Evolutionary conservation across 1,140 invertebrate genomes (phyloP).

Genomic region (Drosophila nigromelanica): DNA sequence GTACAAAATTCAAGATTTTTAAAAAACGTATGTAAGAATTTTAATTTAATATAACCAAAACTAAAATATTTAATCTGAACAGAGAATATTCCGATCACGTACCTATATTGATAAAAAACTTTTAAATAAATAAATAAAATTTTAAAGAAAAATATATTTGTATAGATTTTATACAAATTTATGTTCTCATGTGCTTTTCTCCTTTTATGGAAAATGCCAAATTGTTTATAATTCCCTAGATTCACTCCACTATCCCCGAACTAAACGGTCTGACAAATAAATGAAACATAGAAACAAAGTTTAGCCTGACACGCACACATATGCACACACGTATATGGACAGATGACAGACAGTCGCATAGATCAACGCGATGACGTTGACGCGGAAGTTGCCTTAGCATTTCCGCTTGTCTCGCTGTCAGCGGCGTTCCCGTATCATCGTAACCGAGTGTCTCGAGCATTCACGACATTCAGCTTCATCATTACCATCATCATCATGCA

Average conservation of each 20-base stretch:
- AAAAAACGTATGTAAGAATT: too few relatives aligned
- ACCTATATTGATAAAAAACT: too few relatives aligned
- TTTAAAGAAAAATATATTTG: too few relatives aligned
- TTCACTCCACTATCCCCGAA: not conserved
- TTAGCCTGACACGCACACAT: constrained; percentile 17
- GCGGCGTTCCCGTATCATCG: constrained; percentile 45
- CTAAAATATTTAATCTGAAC: too few relatives aligned
- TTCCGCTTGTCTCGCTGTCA: constrained; percentile 68
- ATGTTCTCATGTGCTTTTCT: too few relatives aligned
- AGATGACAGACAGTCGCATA: constrained; percentile 50
- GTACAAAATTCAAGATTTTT: too few relatives aligned
- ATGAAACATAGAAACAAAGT: constrained; percentile 53
- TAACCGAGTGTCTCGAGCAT: constrained; percentile 15
- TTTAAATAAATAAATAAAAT: too few relatives aligned
- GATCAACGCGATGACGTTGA: constrained; percentile 66
- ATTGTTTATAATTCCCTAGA: too few relatives aligned
- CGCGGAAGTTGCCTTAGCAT: constrained; percentile 70
- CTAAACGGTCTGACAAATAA: constrained; percentile 45
- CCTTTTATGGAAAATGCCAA: too few relatives aligned
- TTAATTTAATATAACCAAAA: too few relatives aligned
- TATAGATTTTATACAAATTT: too few relatives aligned
- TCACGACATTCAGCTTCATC: constrained; percentile 18
- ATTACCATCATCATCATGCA: constrained; percentile 11
- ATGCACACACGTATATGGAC: constrained; percentile 1
- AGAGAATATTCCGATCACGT: too few relatives aligned